A percentile compares a stretch with the other conserved stretches of the same genome.
Conservation (phyloP, 53 echinoderm and acorn worm genomes). For the Crossaster papposus region DNA sequence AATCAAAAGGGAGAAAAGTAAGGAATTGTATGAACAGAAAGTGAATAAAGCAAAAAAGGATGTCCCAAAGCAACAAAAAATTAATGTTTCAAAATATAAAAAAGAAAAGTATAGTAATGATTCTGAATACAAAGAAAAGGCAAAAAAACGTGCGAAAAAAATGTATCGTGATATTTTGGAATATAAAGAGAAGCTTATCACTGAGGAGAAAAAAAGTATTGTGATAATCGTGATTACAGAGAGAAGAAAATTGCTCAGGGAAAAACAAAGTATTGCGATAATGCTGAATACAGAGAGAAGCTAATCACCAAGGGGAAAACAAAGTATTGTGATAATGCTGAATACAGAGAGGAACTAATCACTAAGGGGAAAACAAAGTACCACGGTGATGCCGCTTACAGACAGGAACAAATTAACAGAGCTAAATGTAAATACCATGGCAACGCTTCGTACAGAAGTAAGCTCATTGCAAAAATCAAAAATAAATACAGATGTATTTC, state of each 20-base stretch:
- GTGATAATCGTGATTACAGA: slow-evolving; percentile 5
- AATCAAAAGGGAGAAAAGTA: too few relatives aligned
- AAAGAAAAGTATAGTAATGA: neutral
- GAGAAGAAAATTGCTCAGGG: neutral
- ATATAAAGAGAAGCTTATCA: neutral
- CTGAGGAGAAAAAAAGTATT: neutral
- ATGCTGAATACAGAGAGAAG: neutral
- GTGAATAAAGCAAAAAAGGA: too few relatives aligned
- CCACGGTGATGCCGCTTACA: neutral
- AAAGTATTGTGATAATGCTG: neutral
- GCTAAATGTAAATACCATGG: neutral
- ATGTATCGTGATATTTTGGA: neutral
- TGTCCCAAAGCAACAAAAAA: neutral
- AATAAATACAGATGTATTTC: neutral
- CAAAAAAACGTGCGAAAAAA: neutral
- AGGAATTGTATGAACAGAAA: too few relatives aligned
- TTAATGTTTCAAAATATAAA: neutral
- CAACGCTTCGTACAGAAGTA: neutral
- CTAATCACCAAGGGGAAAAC: neutral
- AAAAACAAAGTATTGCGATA: neutral
- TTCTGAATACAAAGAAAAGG: neutral
- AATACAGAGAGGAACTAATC: neutral
- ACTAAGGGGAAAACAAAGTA: neutral
- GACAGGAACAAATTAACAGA: neutral
- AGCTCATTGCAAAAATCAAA: neutral